phyloP scores from a whole-genome alignment of 2,797 vertebrate species.

The Trachops cirrhosus region DNA sequence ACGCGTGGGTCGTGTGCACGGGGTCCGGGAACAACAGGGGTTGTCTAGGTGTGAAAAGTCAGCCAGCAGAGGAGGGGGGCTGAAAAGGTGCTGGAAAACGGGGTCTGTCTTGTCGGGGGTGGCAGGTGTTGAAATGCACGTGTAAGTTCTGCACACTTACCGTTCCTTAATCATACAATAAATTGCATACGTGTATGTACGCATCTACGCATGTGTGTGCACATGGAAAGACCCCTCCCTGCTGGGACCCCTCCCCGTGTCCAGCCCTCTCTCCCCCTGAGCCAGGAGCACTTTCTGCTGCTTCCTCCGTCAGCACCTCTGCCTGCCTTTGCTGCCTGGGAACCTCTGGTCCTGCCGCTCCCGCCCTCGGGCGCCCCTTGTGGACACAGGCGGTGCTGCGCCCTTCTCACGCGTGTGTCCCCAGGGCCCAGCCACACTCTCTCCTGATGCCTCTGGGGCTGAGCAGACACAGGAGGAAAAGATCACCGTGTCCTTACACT shows the following conservation, averaged over 20 bases:
- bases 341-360: rapidly evolving
- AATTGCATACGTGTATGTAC: no score
- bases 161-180: neutral
- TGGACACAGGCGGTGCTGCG: neutral
- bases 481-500: neutral
- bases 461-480: neutral
- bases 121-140: no score
- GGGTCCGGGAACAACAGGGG: neutral
- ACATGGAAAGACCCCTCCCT: neutral
- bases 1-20: no score
- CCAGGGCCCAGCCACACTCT: rapidly evolving
- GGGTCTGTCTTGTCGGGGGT: neutral
- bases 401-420: rapidly evolving
- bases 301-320: neutral
- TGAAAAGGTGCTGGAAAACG: no score
- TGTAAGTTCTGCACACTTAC: neutral
- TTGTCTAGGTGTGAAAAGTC: no score
- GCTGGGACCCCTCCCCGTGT: neutral
- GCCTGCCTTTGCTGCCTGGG: neutral
- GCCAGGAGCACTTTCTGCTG: neutral
- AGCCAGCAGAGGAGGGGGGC: neutral
- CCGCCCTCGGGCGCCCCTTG: neutral
- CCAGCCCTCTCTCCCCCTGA: neutral
- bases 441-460: neutral
- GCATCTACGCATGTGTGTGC: rapidly evolving